These are phyloP conservation scores for Leptestheria dahalacensis DNA, from an alignment of 1,140 invertebrate species.

Conservation along the genomic window DNA sequence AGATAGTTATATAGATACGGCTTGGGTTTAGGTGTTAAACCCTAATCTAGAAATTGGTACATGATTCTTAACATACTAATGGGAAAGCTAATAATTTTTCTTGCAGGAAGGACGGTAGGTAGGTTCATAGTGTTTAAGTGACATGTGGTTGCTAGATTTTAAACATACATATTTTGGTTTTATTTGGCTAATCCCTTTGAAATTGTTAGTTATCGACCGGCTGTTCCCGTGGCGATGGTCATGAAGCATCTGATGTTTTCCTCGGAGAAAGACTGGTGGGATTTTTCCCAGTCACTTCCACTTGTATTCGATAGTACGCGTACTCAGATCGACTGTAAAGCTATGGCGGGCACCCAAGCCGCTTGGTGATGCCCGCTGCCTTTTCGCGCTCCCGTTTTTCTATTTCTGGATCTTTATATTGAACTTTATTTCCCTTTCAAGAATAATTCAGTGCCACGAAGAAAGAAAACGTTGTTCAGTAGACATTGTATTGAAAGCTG, in stretches of 20 bases:
- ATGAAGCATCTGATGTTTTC: slow-evolving; percentile 71
- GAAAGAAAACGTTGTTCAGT: no score
- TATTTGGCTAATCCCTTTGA: not conserved
- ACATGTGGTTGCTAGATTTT: slow-evolving; percentile 5
- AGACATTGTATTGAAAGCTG: no score
- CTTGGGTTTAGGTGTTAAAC: not conserved
- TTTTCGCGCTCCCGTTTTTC: no score
- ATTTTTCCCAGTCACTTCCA: slow-evolving; percentile 68
- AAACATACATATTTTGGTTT: not conserved
- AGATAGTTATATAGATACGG: not conserved
- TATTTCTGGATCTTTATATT: no score
- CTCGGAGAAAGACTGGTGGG: slow-evolving; percentile 58
- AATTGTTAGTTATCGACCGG: slow-evolving; percentile 71
- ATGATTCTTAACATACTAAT: no score
- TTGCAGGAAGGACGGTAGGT: no score
- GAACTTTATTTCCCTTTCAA: no score
- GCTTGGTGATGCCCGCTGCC: no score
- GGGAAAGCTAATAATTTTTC: no score
- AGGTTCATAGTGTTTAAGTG: not conserved
- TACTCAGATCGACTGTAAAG: slow-evolving; percentile 71
- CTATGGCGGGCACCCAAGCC: slow-evolving; percentile 44
- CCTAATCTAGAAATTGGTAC: no score
- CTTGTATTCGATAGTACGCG: slow-evolving; percentile 54
- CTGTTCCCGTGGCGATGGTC: slow-evolving; percentile 69
- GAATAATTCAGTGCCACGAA: no score